Conservation (phyloP, 2,888 invertebrate genomes). For the Phengaris arion region DNA sequence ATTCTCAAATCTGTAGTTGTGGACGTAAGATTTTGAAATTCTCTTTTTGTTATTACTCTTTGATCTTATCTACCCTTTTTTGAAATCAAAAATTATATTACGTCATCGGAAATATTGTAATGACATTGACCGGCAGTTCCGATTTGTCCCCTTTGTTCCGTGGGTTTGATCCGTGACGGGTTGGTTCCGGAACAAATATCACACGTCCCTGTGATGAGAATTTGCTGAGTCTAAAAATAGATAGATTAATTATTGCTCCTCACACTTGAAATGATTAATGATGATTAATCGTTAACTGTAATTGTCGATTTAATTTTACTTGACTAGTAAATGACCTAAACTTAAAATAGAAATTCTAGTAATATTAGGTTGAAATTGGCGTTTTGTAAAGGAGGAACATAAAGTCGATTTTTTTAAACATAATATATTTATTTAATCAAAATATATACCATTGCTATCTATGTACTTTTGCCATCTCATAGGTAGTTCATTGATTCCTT, state of each 20-base stretch:
- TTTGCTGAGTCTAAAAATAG: background rate
- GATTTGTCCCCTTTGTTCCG: background rate
- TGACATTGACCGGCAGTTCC: background rate
- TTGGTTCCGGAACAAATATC: background rate
- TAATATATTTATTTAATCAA: too few species aligned
- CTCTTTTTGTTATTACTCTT: background rate
- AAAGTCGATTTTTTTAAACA: too few species aligned
- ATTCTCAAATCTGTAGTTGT: too few species aligned
- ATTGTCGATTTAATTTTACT: background rate
- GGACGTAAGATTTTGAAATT: background rate
- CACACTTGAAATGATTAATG: background rate
- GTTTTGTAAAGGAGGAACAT: too few species aligned
- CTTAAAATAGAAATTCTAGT: too few species aligned
- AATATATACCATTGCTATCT: too few species aligned
- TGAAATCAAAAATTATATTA: background rate
- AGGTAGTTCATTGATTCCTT: too few species aligned
- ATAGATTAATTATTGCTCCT: background rate
- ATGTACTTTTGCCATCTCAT: too few species aligned
- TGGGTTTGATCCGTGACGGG: background rate
- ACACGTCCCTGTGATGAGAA: background rate
- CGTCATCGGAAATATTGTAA: constrained; percentile 7
- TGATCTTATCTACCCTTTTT: background rate
- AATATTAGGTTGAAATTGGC: too few species aligned
- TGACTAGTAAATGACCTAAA: too few species aligned
- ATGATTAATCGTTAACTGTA: background rate